Evolutionary conservation across 1,140 invertebrate species (phyloP), one percentile per base, ranked within the genome.

Genomic region (Globodera ellingtonae): DNA sequence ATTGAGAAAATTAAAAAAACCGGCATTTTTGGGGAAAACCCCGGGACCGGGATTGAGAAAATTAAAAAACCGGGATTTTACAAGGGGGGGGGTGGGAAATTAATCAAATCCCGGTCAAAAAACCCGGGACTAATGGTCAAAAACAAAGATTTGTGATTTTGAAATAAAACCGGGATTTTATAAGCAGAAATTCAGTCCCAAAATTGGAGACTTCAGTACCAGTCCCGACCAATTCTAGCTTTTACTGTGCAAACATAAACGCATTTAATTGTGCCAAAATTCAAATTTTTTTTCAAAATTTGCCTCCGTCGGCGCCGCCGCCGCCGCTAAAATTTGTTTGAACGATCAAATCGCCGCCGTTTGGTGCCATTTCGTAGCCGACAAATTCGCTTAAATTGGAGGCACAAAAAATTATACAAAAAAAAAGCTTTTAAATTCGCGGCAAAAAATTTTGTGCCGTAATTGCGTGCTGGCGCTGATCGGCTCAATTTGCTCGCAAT

Each of bases 401-500:
- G 35, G 35, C 35, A 35, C 1, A 0, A 35, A 35, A 24, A 35
- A 35, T 35, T 35, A 35, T 35, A 2, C 35, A 0, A 69, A 76
- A 65, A 78, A 24, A 62, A 44, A 24, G 1, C 24, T 0, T 35
- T 72, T 24, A 35, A 21, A n/a, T 75, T n/a, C 35, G 35, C 46
- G 56, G 3, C 44, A n/a, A 47, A 46, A 50, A 74, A n/a, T 18
- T 50, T 35, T 35, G 15, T 47, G 15, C 62, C 52, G 56, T 18
- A 75, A 8, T 21, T 78, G 77, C 18, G 79, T 75, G n/a, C 47
- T 62, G 46, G 85, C 78, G 56, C 74, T 80, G 10, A 88, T 79
- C 47, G 87, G 48, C 67, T 86, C 84, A 62, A 86, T 84, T 50
- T 77, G 35, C 72, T 84, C 69, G 72, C 84, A 85, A 46, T 86